phyloP scores from a whole-genome alignment of 1,140 invertebrate genomes.

The Zaprionus camerounensis region DNA sequence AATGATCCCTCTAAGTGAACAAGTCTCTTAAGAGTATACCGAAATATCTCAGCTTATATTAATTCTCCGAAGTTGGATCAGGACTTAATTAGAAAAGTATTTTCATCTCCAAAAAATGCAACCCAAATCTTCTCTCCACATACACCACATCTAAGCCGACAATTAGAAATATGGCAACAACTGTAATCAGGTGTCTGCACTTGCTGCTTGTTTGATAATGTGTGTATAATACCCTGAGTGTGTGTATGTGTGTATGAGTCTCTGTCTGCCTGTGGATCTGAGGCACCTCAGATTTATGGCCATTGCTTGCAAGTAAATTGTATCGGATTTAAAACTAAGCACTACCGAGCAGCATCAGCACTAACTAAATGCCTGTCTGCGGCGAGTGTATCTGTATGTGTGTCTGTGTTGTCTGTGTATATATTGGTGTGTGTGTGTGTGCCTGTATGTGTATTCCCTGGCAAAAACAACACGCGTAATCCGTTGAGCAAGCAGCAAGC shows the following conservation, averaged over 20 bases:
- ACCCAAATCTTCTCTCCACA: background rate
- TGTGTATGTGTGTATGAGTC: background rate
- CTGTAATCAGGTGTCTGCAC: constrained; percentile 10
- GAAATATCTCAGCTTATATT: no score
- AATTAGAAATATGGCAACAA: constrained; percentile 65
- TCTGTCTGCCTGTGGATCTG: background rate
- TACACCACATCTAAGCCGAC: background rate
- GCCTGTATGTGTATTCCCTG: background rate
- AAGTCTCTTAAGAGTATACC: no score
- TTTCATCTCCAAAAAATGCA: no score
- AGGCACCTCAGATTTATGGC: constrained; percentile 60
- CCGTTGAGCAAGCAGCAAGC: constrained; percentile 31
- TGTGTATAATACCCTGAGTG: constrained; percentile 3
- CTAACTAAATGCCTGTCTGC: constrained; percentile 68
- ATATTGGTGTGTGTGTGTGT: constrained; percentile 4
- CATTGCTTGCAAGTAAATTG: constrained; percentile 69
- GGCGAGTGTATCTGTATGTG: constrained; percentile 1
- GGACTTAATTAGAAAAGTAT: no score
- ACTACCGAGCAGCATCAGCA: constrained; percentile 52
- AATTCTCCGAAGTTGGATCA: no score
- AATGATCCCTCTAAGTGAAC: no score
- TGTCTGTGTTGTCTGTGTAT: background rate
- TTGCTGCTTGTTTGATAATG: background rate
- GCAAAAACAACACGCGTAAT: constrained; percentile 7
- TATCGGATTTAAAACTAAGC: constrained; percentile 70